Percentiles rank a stretch among this genome's conserved stretches.
phyloP scores from a whole-genome alignment of 2,797 vertebrate genomes.

The Phrynocephalus vlangalii region DNA sequence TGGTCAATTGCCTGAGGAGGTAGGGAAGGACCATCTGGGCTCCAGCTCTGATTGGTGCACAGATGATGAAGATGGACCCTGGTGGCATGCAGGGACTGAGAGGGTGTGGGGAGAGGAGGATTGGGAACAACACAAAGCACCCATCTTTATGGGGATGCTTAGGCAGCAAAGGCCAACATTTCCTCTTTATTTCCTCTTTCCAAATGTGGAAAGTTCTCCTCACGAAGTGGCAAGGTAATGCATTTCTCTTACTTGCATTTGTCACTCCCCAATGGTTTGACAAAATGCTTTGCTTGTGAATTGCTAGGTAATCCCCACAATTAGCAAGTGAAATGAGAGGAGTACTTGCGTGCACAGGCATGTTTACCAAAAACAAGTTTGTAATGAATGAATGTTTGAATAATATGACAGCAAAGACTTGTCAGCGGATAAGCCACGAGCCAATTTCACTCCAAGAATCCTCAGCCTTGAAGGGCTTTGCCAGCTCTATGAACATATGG shows the following conservation, averaged over 20 bases:
- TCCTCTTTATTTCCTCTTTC: not conserved
- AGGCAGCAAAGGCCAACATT: not conserved
- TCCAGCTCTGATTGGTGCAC: too few species aligned
- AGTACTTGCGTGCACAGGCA: not conserved
- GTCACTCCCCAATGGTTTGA: not conserved
- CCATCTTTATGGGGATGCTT: not conserved
- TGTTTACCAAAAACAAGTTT: conserved; percentile 32
- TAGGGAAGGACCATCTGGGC: too few species aligned
- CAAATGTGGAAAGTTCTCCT: not conserved
- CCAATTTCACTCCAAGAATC: not conserved
- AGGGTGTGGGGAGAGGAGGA: too few species aligned
- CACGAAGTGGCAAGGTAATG: not conserved
- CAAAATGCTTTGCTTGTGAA: not conserved
- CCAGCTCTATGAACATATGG: conserved; percentile 28
- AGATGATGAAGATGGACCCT: too few species aligned
- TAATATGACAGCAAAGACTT: conserved; percentile 22
- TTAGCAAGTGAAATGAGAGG: conserved; percentile 23
- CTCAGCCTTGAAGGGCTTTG: conserved; percentile 8
- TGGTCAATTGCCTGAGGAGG: too few species aligned
- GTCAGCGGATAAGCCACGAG: conserved; percentile 4
- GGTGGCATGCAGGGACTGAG: too few species aligned
- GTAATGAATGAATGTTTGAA: conserved; percentile 36
- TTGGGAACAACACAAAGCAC: too few species aligned
- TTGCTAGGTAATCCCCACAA: not conserved
- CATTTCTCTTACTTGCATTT: not conserved